Base-by-base conservation (phyloP, 2,888 invertebrate genomes). In the Odontocolon sp. region DNA sequence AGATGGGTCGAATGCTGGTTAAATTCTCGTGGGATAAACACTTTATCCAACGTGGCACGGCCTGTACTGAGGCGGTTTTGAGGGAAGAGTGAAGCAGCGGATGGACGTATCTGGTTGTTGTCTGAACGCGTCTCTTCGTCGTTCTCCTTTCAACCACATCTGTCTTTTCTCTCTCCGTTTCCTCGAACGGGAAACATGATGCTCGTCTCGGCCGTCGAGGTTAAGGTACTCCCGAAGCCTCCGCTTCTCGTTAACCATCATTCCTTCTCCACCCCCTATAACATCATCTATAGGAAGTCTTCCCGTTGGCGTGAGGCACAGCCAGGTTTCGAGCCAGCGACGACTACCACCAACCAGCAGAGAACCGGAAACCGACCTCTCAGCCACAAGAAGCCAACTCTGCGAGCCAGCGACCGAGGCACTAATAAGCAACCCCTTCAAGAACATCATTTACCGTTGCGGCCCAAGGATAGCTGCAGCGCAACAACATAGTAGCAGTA, bases 351-450 rank as follows among this genome's bases (percentile, higher is more conserved):
- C n/a, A n/a, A n/a, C n/a, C n/a, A n/a, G n/a, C n/a, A n/a, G n/a
- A n/a, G n/a, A 78, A 78, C 78, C 67, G 76, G 72, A 79, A 79
- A 77, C 79, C 77, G 63, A 67, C 70, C 73, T 67, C 77, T 77
- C 69, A 77, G 77, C 79, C 66, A 33, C 59, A 78, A 74, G 75
- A 73, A 69, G 68, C 75, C 61, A 64, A 67, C 75, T 45, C 77
- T 45, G 63, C 56, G 56, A 52, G 54, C 59, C 66, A 74, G 38
- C 74, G 9, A 56, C 72, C 61, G 23, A 71, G 70, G 61, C 63
- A 68, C 78, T 81, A 81, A 81, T 81, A 80, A 81, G 78, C 71
- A 80, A 68, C 73, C 78, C 57, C 74, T 74, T 74, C 69, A 69
- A 70, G 69, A 79, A 71, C 80, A 71, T 80, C 77, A 77, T 79